Percentiles rank a stretch among this genome's conserved stretches.
Evolutionary conservation across 2,113 vertebrate genomes (phyloP).

Genomic region (Microtus oregoni): DNA sequence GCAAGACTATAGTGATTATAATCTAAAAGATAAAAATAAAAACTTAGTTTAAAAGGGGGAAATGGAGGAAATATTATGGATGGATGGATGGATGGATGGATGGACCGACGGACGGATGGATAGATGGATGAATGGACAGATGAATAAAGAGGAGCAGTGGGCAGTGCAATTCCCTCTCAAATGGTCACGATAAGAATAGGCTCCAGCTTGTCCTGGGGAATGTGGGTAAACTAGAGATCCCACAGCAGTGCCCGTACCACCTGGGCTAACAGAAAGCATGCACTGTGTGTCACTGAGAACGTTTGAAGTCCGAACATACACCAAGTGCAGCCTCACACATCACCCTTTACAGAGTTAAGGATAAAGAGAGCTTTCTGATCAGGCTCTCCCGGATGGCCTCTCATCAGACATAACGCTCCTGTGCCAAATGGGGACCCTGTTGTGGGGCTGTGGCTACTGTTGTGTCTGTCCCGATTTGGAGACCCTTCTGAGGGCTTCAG

Average conservation of each 20-base stretch:
- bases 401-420: background rate
- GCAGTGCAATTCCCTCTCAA: background rate
- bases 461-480: background rate
- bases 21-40: conserved; percentile 12
- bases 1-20: background rate
- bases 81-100: background rate
- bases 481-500: background rate
- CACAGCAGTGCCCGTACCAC: fast-evolving
- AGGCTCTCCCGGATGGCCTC: fast-evolving
- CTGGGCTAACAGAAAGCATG: background rate
- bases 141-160: background rate
- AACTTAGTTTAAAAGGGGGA: background rate
- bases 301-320: background rate
- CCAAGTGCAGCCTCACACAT: background rate
- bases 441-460: background rate
- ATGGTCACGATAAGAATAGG: fast-evolving
- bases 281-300: fast-evolving
- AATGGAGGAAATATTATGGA: background rate
- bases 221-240: background rate
- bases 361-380: background rate
- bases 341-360: background rate
- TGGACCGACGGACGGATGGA: too few relatives aligned
- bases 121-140: too few relatives aligned
- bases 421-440: too few relatives aligned
- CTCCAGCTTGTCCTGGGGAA: background rate